Conservation (phyloP, 1,140 invertebrate species). For the Steinernema feltiae region DNA sequence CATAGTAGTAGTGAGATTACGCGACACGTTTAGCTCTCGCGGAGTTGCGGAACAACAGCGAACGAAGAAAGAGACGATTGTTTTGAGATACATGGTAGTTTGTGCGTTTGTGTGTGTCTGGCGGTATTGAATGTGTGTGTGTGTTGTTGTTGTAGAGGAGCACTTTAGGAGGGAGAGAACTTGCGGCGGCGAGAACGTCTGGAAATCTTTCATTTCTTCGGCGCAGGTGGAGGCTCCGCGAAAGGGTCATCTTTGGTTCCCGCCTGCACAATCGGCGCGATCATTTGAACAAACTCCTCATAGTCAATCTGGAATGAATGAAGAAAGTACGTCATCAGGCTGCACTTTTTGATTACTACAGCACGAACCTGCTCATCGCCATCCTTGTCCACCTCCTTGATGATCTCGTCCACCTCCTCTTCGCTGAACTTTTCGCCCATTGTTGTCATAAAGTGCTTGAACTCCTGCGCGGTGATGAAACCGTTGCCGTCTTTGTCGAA, state of each 20-base stretch:
- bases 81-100: conserved; percentile 6
- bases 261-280: conserved; percentile 54
- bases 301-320: conserved; percentile 50
- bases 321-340: not conserved
- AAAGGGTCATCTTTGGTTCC: conserved; percentile 50
- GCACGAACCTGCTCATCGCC: conserved; percentile 54
- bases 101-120: not conserved
- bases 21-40: not conserved
- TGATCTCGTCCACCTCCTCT: conserved; percentile 57
- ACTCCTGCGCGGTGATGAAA: conserved; percentile 57
- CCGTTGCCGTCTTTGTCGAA: conserved; percentile 58
- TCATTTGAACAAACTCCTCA: conserved; percentile 55
- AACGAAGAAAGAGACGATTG: not conserved
- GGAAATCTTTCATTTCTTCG: not conserved
- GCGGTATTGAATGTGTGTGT: not conserved
- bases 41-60: not conserved
- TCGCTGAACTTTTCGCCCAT: conserved; percentile 58
- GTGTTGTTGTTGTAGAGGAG: not conserved
- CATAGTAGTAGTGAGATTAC: no score
- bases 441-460: conserved; percentile 58
- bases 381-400: conserved; percentile 56
- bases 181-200: not conserved
- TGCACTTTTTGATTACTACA: conserved; percentile 15
- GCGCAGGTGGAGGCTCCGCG: conserved; percentile 39
- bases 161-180: not conserved